Evolutionary conservation across 2,113 vertebrate genomes (phyloP).

Genomic region (Rutilus rutilus): DNA sequence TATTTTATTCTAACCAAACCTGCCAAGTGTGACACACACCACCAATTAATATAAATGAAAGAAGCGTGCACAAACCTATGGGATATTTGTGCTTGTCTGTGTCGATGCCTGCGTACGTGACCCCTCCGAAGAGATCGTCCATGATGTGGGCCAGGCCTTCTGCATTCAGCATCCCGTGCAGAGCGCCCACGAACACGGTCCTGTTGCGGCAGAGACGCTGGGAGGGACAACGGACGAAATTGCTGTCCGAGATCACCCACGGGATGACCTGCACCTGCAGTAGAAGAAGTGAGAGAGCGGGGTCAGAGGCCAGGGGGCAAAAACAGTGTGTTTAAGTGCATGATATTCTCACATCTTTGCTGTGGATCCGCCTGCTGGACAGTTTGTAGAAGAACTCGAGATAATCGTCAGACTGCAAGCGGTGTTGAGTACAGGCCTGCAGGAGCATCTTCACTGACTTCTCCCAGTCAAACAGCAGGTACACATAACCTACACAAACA

Average conservation of each 20-base stretch:
- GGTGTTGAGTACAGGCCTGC: constrained; percentile 91
- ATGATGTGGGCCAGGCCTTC: constrained; percentile 96
- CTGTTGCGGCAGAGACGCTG: constrained; percentile 93
- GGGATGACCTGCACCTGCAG: constrained; percentile 97
- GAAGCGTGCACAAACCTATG: constrained; percentile 79
- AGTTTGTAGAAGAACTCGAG: constrained; percentile 98
- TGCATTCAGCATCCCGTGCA: constrained; percentile 95
- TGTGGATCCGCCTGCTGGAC: constrained; percentile 96
- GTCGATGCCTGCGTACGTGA: constrained; percentile 96
- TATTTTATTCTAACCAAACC: too few relatives aligned
- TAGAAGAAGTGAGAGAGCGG: neutral
- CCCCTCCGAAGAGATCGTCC: constrained; percentile 93
- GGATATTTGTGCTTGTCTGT: constrained; percentile 99
- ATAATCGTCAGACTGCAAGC: constrained; percentile 87
- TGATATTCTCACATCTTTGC: constrained; percentile 88
- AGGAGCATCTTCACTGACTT: constrained; percentile 94
- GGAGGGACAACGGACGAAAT: constrained; percentile 91
- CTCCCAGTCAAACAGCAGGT: constrained; percentile 95
- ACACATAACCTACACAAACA: constrained; percentile 86
- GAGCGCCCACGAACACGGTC: constrained; percentile 95
- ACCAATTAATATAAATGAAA: neutral
- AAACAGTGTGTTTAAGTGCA: neutral
- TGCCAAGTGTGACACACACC: too few relatives aligned
- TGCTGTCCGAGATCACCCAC: constrained; percentile 97
- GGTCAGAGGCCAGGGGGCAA: neutral